A percentile compares a stretch with the other conserved stretches of the same genome.
These are phyloP conservation scores for Lepeophtheirus salmonis DNA, from an alignment of 1,140 invertebrate species.

Conservation along the genomic window DNA sequence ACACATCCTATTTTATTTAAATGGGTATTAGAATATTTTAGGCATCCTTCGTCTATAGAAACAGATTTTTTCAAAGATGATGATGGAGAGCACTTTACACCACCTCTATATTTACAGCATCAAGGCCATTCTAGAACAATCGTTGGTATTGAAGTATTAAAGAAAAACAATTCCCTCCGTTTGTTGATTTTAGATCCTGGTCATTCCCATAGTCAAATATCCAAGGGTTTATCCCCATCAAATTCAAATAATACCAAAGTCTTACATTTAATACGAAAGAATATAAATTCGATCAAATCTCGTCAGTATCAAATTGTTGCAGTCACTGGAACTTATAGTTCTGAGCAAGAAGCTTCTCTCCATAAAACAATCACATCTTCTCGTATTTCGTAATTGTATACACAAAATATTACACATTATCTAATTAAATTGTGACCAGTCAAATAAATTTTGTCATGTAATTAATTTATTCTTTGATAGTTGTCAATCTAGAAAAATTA, in stretches of 20 bases:
- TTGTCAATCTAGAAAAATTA: too few relatives aligned
- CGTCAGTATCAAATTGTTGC: conserved; percentile 68
- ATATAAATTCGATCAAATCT: conserved; percentile 50
- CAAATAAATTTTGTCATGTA: too few relatives aligned
- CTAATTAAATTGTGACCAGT: too few relatives aligned
- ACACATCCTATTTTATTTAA: conserved; percentile 64
- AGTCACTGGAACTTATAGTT: conserved; percentile 48
- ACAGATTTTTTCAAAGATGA: neutral
- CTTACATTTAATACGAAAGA: conserved; percentile 50
- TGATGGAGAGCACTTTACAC: conserved; percentile 36
- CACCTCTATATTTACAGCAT: conserved; percentile 71
- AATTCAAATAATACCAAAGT: conserved; percentile 33
- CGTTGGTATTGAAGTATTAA: conserved; percentile 54
- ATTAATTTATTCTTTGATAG: too few relatives aligned
- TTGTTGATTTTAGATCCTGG: conserved; percentile 71
- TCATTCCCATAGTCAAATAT: conserved; percentile 54
- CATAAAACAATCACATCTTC: conserved; percentile 22
- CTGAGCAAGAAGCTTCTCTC: conserved; percentile 37
- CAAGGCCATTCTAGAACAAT: conserved; percentile 79
- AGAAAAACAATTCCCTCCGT: conserved; percentile 42
- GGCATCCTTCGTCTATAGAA: conserved; percentile 29
- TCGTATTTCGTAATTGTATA: conserved; percentile 4
- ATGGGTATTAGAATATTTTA: conserved; percentile 68
- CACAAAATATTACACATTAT: neutral
- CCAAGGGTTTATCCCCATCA: conserved; percentile 29